phyloP scores from a whole-genome alignment of 2,888 invertebrate species.

The Galeruca laticollis region DNA sequence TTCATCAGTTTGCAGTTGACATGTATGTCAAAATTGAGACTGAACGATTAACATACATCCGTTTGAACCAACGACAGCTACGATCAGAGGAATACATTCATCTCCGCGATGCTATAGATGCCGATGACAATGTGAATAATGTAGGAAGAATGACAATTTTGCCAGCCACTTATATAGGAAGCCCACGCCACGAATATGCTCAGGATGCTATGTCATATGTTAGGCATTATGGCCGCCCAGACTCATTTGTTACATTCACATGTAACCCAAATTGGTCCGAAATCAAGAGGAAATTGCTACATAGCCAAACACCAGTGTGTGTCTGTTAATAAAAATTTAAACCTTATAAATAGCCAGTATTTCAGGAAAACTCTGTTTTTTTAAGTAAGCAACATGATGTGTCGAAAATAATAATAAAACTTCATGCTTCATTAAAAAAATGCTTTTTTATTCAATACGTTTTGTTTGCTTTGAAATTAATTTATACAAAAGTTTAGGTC shows the following conservation, averaged over 20 bases:
- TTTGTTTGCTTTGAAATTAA: too few species aligned
- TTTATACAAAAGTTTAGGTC: too few species aligned
- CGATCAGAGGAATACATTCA: slow-evolving; percentile 60
- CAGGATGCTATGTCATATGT: slow-evolving; percentile 6
- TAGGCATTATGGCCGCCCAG: not conserved
- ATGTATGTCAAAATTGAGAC: slow-evolving; percentile 64
- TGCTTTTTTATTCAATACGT: too few species aligned
- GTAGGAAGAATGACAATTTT: slow-evolving; percentile 18
- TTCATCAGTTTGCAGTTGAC: slow-evolving; percentile 61
- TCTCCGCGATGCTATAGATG: slow-evolving; percentile 56
- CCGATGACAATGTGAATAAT: not conserved
- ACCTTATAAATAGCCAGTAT: too few species aligned
- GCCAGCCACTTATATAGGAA: slow-evolving; percentile 17
- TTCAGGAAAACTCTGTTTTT: too few species aligned
- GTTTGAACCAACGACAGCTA: slow-evolving; percentile 56
- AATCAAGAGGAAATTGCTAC: not conserved
- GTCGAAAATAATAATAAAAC: too few species aligned
- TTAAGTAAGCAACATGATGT: too few species aligned
- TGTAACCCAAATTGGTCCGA: not conserved
- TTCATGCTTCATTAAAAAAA: too few species aligned
- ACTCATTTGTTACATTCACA: not conserved
- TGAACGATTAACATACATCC: slow-evolving; percentile 55
- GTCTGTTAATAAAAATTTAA: too few species aligned
- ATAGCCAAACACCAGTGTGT: not conserved
- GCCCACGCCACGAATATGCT: not conserved